Evolutionary conservation across 2,888 invertebrate species (phyloP).

Genomic region (Pomacea canaliculata): DNA sequence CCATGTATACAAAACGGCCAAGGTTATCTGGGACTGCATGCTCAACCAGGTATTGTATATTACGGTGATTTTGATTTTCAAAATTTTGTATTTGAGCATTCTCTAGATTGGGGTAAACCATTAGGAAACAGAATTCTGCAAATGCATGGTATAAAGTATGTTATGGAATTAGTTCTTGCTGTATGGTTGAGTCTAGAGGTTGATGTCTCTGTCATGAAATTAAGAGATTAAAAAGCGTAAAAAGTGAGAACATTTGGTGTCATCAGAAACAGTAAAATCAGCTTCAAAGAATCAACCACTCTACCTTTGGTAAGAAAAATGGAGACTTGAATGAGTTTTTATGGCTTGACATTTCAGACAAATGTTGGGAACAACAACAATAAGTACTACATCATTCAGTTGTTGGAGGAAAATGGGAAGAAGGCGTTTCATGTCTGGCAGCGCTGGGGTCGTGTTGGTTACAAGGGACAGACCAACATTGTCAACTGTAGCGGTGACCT

Average conservation of each 20-base stretch:
- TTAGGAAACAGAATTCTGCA: neutral
- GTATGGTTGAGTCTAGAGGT: no score
- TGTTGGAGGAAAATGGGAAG: constrained; percentile 69
- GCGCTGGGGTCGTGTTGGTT: constrained; percentile 74
- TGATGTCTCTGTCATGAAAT: no score
- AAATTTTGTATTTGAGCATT: neutral
- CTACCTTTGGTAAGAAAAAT: no score
- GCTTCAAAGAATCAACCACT: no score
- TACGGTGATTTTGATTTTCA: no score
- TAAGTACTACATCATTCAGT: constrained; percentile 73
- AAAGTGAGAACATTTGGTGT: no score
- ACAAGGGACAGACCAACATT: constrained; percentile 71
- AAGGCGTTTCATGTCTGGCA: constrained; percentile 71
- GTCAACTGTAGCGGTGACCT: constrained; percentile 68
- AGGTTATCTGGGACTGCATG: constrained; percentile 71
- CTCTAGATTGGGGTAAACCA: neutral
- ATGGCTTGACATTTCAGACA: constrained; percentile 65
- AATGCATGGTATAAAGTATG: neutral
- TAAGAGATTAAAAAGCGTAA: no score
- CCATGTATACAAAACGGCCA: constrained; percentile 68
- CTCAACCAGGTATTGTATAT: constrained; percentile 69
- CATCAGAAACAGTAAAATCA: no score
- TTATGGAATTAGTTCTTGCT: no score
- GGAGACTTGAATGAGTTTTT: neutral
- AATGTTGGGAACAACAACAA: constrained; percentile 73